Evolutionary conservation across 2,113 vertebrate species (phyloP).

Genomic region (Sus scrofa): T2T-Sscrofa CM000819.6:53254001-53254500

Average conservation of each 20-base stretch:
- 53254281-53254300: conserved; percentile 62
- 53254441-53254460: neutral
- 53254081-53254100: neutral
- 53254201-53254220: conserved; percentile 70
- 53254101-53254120: conserved; percentile 60
- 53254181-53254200: conserved; percentile 56
- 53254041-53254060: conserved; percentile 56
- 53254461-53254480: neutral
- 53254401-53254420: neutral
- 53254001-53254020: conserved; percentile 69
- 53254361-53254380: conserved; percentile 62
- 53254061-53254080: conserved; percentile 70
- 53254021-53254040: conserved; percentile 72
- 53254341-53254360: conserved; percentile 59
- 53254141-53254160: conserved; percentile 57
- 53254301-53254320: conserved; percentile 47
- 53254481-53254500: neutral
- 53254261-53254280: conserved; percentile 80
- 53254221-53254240: conserved; percentile 76
- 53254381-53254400: conserved; percentile 4
- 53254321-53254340: conserved; percentile 74
- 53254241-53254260: conserved; percentile 70
- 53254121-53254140: conserved; percentile 68
- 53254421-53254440: neutral
- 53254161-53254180: conserved; percentile 54